Evolutionary conservation across 2,888 invertebrate genomes (phyloP), one percentile per base, ranked within the genome.

Genomic region (Tetanocera ferruginea): DNA sequence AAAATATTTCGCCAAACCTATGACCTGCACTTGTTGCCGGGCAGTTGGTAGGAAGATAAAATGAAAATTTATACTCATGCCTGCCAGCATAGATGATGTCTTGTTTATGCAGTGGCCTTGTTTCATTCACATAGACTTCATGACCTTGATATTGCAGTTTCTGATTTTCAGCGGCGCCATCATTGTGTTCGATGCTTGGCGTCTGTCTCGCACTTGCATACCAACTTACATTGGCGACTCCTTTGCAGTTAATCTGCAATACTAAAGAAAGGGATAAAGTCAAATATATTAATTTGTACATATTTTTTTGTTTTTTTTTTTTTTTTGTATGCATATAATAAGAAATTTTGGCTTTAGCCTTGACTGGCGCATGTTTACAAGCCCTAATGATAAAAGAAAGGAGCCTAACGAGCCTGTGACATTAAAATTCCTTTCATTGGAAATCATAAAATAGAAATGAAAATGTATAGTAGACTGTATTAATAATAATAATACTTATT

Each of bases 131-230:
- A 74, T 83, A 84, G 1, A 23, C 23, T 28, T 75, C 67, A 11
- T 67, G n/a, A 37, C 78, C 83, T 0, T 52, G 76, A 72, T 79
- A 85, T 6, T 76, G 43, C 8, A 80, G 69, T 3, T 11, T n/a
- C 8, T 81, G 23, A 43, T 77, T 43, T n/a, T 73, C 76, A 8
- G 66, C 57, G 8, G 81, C 74, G 80, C 83, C 79, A 34, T 87
- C 86, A 51, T 87, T 84, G 60, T 86, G 85, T 31, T 82, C 83
- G 51, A 86, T 74, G 51, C 60, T 74, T n/a, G 78, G 80, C n/a
- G 74, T 14, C 52, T 51, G 14, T 57, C 60, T 8, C 25, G 19
- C n/a, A 2, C 74, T 3, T 74, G 85, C 86, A 9, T 72, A 37
- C 87, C 87, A 86, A 17, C 81, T 52, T 8, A 81, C 80, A 11